Evolutionary conservation across 1,140 invertebrate genomes (phyloP).

Genomic region (Phortica variegata): DNA sequence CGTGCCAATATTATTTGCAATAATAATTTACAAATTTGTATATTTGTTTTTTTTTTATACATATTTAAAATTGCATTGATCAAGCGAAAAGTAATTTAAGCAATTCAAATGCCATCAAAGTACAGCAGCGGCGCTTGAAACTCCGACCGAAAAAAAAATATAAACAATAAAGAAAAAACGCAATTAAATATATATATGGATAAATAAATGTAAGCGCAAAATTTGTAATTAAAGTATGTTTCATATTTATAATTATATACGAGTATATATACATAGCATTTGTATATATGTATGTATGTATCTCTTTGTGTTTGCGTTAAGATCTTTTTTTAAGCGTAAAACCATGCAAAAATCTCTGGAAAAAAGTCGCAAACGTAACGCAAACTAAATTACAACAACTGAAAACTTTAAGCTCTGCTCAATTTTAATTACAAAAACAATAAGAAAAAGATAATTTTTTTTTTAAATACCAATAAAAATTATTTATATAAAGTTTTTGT

Average conservation of each 20-base stretch:
- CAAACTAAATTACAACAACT: constrained; percentile 16
- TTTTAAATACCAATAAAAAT: constrained; percentile 15
- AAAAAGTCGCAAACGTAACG: constrained; percentile 20
- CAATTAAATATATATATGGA: constrained; percentile 12
- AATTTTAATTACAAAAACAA: constrained; percentile 5
- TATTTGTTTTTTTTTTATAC: too few relatives aligned
- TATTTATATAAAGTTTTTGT: constrained; percentile 6
- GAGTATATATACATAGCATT: too few relatives aligned
- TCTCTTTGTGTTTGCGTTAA: too few relatives aligned
- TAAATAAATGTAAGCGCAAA: constrained; percentile 10
- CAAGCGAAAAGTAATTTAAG: neutral
- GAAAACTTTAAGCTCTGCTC: too few relatives aligned
- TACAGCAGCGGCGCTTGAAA: constrained; percentile 13
- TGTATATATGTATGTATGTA: too few relatives aligned
- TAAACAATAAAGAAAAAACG: constrained; percentile 5
- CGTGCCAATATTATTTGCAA: too few relatives aligned
- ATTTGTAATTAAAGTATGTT: neutral
- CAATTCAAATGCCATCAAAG: neutral
- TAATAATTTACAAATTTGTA: too few relatives aligned
- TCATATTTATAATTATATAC: too few relatives aligned
- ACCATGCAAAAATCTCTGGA: constrained; percentile 15
- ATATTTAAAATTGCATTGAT: too few relatives aligned
- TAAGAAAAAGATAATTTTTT: constrained; percentile 2
- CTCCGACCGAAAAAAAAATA: constrained; percentile 9
- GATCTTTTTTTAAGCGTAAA: constrained; percentile 11